phyloP scores from a whole-genome alignment of 2,888 invertebrate genomes.

The Cosmorhoe ocellata region DNA sequence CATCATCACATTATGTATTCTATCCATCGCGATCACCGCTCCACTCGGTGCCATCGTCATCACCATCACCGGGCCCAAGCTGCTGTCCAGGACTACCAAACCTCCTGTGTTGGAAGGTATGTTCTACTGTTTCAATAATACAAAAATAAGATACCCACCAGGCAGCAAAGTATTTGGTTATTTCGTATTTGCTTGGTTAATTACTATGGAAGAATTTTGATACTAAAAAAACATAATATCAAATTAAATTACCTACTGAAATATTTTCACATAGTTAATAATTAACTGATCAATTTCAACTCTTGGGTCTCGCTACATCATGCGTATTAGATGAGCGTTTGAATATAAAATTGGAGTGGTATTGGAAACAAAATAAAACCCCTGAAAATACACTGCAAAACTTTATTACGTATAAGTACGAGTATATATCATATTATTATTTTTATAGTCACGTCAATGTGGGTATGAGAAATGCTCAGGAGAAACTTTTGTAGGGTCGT shows the following conservation, averaged over 20 bases:
- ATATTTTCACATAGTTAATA: too few relatives aligned
- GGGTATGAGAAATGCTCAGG: conserved; percentile 43
- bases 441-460: conserved; percentile 10
- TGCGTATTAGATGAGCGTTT: too few relatives aligned
- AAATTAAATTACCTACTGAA: too few relatives aligned
- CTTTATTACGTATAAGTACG: conserved; percentile 5
- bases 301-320: too few relatives aligned
- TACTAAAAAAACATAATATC: too few relatives aligned
- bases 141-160: too few relatives aligned
- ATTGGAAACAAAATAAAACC: conserved; percentile 1
- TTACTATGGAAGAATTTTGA: too few relatives aligned
- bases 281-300: too few relatives aligned
- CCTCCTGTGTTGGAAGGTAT: conserved; percentile 85
- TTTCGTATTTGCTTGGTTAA: too few relatives aligned
- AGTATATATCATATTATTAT: too few relatives aligned
- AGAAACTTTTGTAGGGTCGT: conserved; percentile 44
- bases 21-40: conserved; percentile 92
- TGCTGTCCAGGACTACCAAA: conserved; percentile 89
- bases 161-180: too few relatives aligned
- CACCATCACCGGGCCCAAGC: conserved; percentile 88
- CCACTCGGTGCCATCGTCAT: conserved; percentile 92
- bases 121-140: neutral
- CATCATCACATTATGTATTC: conserved; percentile 89
- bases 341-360: too few relatives aligned
- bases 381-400: neutral